Conservation (phyloP, 2,113 vertebrate genomes). For the Alligator mississippiensis region DNA sequence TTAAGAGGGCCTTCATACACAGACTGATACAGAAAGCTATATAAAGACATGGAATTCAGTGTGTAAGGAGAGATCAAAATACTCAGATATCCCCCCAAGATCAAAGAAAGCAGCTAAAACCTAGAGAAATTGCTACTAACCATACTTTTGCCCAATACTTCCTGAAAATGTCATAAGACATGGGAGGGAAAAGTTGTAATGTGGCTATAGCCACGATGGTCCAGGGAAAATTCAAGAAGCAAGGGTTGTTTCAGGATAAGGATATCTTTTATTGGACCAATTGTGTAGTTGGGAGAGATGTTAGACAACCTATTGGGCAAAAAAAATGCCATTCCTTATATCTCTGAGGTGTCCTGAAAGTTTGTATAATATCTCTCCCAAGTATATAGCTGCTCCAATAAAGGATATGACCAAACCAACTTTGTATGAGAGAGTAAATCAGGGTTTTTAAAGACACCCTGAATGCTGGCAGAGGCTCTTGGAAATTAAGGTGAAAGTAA, state of each 20-base stretch:
- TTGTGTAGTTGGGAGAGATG: no score
- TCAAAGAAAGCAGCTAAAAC: conserved; percentile 10
- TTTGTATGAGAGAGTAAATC: neutral
- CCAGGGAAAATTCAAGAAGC: neutral
- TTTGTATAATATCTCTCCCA: no score
- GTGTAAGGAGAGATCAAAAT: conserved; percentile 54
- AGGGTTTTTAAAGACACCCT: neutral
- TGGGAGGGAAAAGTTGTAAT: neutral
- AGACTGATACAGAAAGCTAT: accelerated
- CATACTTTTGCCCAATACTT: neutral
- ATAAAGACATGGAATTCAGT: conserved; percentile 40
- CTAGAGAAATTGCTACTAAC: accelerated
- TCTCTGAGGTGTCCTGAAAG: no score
- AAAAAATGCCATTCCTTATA: no score
- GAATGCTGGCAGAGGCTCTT: neutral
- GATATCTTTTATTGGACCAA: no score
- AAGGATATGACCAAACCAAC: no score
- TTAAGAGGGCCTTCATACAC: neutral
- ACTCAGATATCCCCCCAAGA: neutral
- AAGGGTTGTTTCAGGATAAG: no score
- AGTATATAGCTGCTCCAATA: no score
- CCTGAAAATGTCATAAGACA: neutral
- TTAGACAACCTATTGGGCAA: no score
- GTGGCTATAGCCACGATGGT: accelerated
- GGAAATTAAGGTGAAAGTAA: neutral